Evolutionary conservation across 2,797 vertebrate genomes (phyloP), one percentile per base, ranked within the genome.

Genomic region (Muscicapa striata): DNA sequence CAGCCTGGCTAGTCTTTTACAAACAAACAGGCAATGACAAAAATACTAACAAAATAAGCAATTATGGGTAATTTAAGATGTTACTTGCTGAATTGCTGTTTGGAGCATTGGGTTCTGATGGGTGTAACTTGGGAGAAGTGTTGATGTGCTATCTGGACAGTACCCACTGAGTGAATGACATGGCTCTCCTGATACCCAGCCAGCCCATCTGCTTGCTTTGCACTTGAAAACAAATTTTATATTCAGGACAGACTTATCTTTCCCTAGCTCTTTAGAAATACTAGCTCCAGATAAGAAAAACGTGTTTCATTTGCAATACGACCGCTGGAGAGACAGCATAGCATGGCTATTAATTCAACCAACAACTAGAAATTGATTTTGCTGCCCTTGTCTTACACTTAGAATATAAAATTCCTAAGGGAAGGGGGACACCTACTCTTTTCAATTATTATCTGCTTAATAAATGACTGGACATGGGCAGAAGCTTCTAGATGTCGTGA

Each of bases 141-240:
- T 94, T 96, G 89, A 95, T 91, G 55, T 78, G 61, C 74, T 96
- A 88, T 91, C 95, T 96, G 95, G 92, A 89, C 94, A 91, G 85
- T 91, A 86, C 92, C 67, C 68, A 40, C 74, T 61, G 78, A 88
- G 36, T 85, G 89, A 93, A 36, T 89, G 94, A 84, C 87, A 82
- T 3, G 19, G 55, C 79, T 86, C 45, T 95, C 48, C 83, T 74
- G 79, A 74, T 88, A 88, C 80, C 19, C 79, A 94, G 70, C 84
- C 91, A 94, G 55, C 87, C 92, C 94, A 94, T 96, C 95, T 96
- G 95, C 89, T 90, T 90, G 49, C 64, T 89, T 93, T 93, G 72
- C 69, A 74, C 79, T 93, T 94, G 70, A 63, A 93, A 94, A 95
- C 61, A 43, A 69, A 78, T 92, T 94, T 89, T 89, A 38, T 76